phyloP scores from a whole-genome alignment of 2,113 vertebrate species.

The Oreochromis niloticus region DNA sequence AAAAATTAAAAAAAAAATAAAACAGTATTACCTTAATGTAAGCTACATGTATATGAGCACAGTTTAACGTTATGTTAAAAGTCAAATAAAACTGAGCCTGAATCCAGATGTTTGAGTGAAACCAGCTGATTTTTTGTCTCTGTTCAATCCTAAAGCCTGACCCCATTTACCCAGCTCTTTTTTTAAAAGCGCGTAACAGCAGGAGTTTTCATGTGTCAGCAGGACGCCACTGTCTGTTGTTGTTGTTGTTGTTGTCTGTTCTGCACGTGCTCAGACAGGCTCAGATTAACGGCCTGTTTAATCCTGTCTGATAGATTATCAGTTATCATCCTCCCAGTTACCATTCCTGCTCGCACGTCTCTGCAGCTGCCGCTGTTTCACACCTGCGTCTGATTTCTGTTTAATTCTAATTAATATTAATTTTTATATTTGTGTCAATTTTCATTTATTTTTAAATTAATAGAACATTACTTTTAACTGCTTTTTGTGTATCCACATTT shows the following conservation, averaged over 20 bases:
- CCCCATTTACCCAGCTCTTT: background rate
- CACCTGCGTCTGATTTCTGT: background rate
- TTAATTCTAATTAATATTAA: background rate
- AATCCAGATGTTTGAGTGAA: background rate
- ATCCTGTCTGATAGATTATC: background rate
- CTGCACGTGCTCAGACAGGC: conserved; percentile 2
- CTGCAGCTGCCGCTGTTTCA: background rate
- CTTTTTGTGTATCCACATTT: background rate
- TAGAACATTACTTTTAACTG: background rate
- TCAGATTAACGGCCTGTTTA: background rate
- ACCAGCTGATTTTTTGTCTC: background rate
- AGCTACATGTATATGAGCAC: background rate
- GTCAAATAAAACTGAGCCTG: background rate
- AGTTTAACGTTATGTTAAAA: background rate
- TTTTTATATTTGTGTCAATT: background rate
- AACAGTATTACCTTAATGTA: background rate
- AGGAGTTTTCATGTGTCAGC: background rate
- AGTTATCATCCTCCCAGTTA: background rate
- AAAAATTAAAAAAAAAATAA: background rate
- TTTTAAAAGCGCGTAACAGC: background rate
- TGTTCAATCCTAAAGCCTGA: background rate
- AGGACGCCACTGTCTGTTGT: background rate
- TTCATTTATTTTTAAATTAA: background rate
- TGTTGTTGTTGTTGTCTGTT: background rate
- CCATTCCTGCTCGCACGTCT: background rate